Base-by-base conservation (phyloP, 64 coral and sea anemone genomes). In the Catalaphyllia jardinei region DNA sequence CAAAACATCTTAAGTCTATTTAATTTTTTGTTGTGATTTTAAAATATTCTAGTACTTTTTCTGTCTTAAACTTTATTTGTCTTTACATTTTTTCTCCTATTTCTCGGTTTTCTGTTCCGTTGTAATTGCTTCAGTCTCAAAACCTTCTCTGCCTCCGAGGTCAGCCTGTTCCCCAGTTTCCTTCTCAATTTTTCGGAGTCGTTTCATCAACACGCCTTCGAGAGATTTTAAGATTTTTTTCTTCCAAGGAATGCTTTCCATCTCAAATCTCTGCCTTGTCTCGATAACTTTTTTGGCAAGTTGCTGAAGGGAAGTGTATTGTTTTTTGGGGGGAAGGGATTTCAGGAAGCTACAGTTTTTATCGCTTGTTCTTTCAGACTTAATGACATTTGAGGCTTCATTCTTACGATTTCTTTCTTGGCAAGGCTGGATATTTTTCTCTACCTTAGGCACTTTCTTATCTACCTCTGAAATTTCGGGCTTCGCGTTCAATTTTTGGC, bases 171-270 rank as follows among this genome's bases (percentile, higher is more conserved):
- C 31, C 31, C 81, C 81, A 46, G 81, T 85, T n/a, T 85, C 81
- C 71, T 71, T 85, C 35, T 85, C 81, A 15, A 71, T 50, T 71
- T 85, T 85, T 64, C 63, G 52, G 3, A 85, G 39, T 8, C 63
- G 62, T 24, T 85, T 85, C 31, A 85, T 85, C 35, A 85, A n/a
- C 22, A 85, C 81, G 3, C 33, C 81, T 50, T 85, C 81, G 51
- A 85, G 81, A 71, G 81, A 85, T 85, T 85, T 85, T 0, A 85
- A 25, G 8, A 85, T 85, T 22, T 85, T 85, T 42, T 85, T 85
- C 63, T 85, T 85, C 81, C 81, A 85, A 8, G 81, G 81, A 71
- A 85, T 85, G 25, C 15, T 71, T 51, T 85, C 81, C 81, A 49
- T 69, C 19, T 71, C 38, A 27, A 69, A 50, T 71, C 81, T 85